A percentile compares a stretch with the other conserved stretches of the same genome.
phyloP scores from a whole-genome alignment of 2,797 vertebrate genomes.

The Poliocrania exsul region DNA sequence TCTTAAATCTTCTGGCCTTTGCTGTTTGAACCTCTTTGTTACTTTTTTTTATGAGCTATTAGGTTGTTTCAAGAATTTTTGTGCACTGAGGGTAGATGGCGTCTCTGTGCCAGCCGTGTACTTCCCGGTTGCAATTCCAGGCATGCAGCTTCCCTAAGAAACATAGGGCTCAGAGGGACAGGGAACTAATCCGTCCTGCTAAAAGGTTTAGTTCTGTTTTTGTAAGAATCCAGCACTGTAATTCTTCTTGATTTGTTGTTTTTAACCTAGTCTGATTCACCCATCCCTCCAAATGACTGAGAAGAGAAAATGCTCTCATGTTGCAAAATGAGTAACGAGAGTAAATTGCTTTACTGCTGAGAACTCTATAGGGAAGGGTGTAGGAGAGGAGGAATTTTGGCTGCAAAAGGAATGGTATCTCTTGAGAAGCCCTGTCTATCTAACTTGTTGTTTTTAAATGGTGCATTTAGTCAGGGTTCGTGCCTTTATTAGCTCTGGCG shows the following conservation, averaged over 20 bases:
- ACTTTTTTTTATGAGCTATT: background rate
- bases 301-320: background rate
- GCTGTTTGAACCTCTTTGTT: background rate
- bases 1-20: background rate
- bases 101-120: background rate
- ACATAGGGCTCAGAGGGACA: background rate
- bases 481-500: background rate
- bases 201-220: background rate
- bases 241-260: background rate
- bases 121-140: background rate
- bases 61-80: background rate
- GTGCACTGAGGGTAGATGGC: background rate
- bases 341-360: background rate
- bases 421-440: constrained; percentile 16
- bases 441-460: background rate
- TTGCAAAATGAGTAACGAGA: background rate
- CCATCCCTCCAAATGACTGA: background rate
- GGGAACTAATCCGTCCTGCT: background rate
- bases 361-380: background rate
- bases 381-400: constrained; percentile 42
- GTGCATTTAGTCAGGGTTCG: background rate
- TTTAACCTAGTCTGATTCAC: constrained; percentile 7
- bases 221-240: background rate
- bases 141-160: background rate
- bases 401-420: background rate